Base-by-base conservation (phyloP, 2,888 invertebrate genomes). In the Craniophora ligustri region DNA sequence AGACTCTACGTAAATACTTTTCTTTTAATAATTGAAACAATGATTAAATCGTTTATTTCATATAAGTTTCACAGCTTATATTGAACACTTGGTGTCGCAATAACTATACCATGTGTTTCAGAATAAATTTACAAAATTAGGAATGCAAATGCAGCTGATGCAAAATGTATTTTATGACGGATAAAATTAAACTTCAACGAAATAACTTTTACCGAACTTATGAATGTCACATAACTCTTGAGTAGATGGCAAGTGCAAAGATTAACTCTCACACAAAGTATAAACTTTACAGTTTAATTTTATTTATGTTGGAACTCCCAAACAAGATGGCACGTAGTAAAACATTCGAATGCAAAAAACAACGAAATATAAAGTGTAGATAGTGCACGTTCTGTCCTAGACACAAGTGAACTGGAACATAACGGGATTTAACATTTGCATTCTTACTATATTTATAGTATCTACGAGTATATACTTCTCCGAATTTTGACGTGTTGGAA, bases 311-410 rank as follows among this genome's bases (percentile, higher is more conserved):
- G 11, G 3, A 7, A 36, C 18, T 35, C 11, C 1, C 16, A 34
- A 34, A 6, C 18, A 18, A 16, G 26, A 18, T 35, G 8, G 6
- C 45, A 39, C 38, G 31, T 28, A 14, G 31, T 30, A 14, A 49
- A 1, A 41, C 31, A 58, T 50, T 60, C 23, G 36, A 41, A 26
- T 38, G 41, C 38, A 39, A 30, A 38, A 31, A 26, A 32, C 13
- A 23, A 13, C 6, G 8, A 54, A 28, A 32, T 45, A 21, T 23
- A 38, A 36, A 28, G 26, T 45, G 40, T 8, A 38, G 54, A 62
- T 46, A 54, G 45, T 32, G 41, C 55, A 54, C 41, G 63, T 53
- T 32, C 30, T 36, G 11, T 31, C 26, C 21, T 5, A 14, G 5
- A 30, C n/a, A 56, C 19, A 34, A 19, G 13, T 10, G n/a, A 26